These are phyloP conservation scores for Dasyurus viverrinus DNA, from an alignment of 2,113 vertebrate genomes.

Conservation along the genomic window DNA sequence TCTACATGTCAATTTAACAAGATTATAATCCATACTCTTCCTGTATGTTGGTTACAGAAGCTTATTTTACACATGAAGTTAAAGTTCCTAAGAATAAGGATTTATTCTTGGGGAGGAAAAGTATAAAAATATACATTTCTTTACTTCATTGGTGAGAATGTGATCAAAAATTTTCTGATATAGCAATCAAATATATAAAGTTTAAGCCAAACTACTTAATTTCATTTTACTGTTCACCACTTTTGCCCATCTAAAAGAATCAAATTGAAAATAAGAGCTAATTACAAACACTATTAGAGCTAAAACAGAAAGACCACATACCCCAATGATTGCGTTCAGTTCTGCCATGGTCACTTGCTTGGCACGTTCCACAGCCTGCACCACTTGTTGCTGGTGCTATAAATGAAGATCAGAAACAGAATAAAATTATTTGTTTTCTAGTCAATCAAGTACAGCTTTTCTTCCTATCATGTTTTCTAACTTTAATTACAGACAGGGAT, in stretches of 20 bases:
- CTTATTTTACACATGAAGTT: slow-evolving; percentile 40
- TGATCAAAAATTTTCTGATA: slow-evolving; percentile 59
- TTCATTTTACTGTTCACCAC: slow-evolving; percentile 42
- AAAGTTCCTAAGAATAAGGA: slow-evolving; percentile 48
- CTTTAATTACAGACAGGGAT: slow-evolving; percentile 73
- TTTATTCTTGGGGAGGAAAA: neutral
- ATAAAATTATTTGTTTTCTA: slow-evolving; percentile 85
- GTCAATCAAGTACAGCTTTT: slow-evolving; percentile 77
- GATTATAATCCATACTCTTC: neutral
- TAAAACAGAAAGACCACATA: slow-evolving; percentile 96
- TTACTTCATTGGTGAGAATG: neutral
- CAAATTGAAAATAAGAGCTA: slow-evolving; percentile 78
- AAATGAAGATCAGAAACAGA: slow-evolving; percentile 88
- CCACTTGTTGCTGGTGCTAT: slow-evolving; percentile 98
- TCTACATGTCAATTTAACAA: slow-evolving; percentile 45
- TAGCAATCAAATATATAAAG: slow-evolving; percentile 55
- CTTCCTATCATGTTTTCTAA: slow-evolving; percentile 70
- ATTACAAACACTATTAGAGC: slow-evolving; percentile 88
- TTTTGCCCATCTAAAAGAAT: slow-evolving; percentile 60
- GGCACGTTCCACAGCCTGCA: slow-evolving; percentile 97
- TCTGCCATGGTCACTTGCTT: slow-evolving; percentile 99
- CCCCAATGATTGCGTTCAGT: slow-evolving; percentile 99
- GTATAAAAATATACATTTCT: slow-evolving; percentile 36
- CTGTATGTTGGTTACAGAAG: neutral
- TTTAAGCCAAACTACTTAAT: slow-evolving; percentile 59